A percentile compares a stretch with the other conserved stretches of the same genome.
phyloP scores from a whole-genome alignment of 1,140 invertebrate species.

The Spodoptera litura region DNA sequence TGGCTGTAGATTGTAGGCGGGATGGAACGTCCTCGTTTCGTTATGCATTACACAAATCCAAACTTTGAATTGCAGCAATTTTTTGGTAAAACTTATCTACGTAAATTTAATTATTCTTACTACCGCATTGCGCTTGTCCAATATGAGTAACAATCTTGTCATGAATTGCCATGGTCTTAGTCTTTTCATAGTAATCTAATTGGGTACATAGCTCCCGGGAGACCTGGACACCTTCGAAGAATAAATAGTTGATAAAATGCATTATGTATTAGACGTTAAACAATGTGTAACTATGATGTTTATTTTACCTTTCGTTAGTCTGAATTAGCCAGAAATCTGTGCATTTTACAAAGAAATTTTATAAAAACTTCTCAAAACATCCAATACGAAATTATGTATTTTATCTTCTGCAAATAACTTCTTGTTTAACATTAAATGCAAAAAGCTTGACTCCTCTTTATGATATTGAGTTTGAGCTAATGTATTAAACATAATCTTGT shows the following conservation, averaged over 20 bases:
- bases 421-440: background rate
- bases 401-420: background rate
- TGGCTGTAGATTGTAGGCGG: constrained; percentile 73
- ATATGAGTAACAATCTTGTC: background rate
- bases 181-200: constrained; percentile 39
- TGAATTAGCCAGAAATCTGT: background rate
- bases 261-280: too few species aligned
- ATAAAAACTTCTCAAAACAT: too few species aligned
- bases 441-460: constrained; percentile 21
- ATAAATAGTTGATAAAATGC: background rate
- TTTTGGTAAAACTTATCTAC: background rate
- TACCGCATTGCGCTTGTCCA: constrained; percentile 34
- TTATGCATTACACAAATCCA: constrained; percentile 35
- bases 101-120: background rate
- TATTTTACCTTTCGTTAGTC: too few species aligned
- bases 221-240: background rate
- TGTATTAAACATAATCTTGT: constrained; percentile 8
- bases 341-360: background rate
- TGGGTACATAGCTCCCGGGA: constrained; percentile 16
- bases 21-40: constrained; percentile 57
- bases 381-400: background rate
- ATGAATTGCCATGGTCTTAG: constrained; percentile 1
- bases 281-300: too few species aligned
- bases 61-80: constrained; percentile 14
- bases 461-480: constrained; percentile 6